These are phyloP conservation scores for Psettodes erumei DNA, from an alignment of 2,113 vertebrate genomes.

Conservation along the genomic window DNA sequence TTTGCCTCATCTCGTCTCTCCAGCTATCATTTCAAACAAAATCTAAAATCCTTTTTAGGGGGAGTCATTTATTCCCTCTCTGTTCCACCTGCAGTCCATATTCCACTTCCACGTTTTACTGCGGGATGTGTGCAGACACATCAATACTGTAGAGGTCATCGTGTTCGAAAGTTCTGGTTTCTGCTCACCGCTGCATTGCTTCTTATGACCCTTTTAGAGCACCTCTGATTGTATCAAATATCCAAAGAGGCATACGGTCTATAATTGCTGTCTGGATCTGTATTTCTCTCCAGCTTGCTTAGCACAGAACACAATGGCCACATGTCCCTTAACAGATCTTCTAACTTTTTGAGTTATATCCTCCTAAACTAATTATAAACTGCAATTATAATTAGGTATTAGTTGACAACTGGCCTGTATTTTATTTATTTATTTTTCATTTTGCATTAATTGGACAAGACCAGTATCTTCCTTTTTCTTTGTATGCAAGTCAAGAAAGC, in stretches of 20 bases:
- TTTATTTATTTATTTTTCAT: too few relatives aligned
- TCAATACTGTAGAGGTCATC: conserved; percentile 58
- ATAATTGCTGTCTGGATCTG: conserved; percentile 47
- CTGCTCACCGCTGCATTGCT: conserved; percentile 31
- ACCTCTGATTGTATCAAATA: conserved; percentile 63
- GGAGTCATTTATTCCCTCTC: conserved; percentile 2
- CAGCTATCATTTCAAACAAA: conserved; percentile 25
- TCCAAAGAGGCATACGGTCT: conserved; percentile 55
- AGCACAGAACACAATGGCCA: conserved; percentile 26
- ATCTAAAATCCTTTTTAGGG: conserved; percentile 30
- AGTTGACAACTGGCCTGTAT: background rate
- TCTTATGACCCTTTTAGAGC: conserved; percentile 50
- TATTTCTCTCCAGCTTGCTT: conserved; percentile 40
- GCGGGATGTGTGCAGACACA: conserved; percentile 25
- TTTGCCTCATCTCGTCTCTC: conserved; percentile 6
- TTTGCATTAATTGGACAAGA: background rate
- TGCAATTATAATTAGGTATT: background rate
- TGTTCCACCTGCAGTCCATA: conserved; percentile 13
- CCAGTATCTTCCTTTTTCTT: background rate
- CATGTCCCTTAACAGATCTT: conserved; percentile 40
- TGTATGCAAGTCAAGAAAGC: background rate
- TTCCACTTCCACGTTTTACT: conserved; percentile 16
- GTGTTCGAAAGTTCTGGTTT: conserved; percentile 51
- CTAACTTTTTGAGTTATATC: background rate
- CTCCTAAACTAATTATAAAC: background rate